phyloP scores from a whole-genome alignment of 2,888 invertebrate species.

The Acleris sparsana region DNA sequence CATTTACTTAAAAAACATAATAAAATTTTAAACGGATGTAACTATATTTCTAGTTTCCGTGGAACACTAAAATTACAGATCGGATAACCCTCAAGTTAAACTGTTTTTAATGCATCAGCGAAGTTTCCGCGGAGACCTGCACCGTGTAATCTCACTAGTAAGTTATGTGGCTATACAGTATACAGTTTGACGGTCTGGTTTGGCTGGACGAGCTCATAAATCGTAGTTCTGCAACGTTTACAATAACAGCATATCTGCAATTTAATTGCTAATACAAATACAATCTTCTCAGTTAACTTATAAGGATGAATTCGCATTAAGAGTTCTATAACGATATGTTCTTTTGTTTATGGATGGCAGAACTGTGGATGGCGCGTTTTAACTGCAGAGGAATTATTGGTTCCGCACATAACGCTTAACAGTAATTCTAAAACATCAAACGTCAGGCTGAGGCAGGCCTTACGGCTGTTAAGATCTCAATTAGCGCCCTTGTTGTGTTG shows the following conservation, averaged over 20 bases:
- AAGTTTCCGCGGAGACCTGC: not conserved
- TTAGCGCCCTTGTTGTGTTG: not conserved
- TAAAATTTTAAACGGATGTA: no score
- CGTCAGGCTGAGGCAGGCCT: not conserved
- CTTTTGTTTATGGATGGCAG: no score
- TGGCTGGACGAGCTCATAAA: conserved; percentile 10
- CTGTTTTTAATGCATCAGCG: not conserved
- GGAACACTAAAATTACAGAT: no score
- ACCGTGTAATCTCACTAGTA: not conserved
- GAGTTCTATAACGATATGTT: no score
- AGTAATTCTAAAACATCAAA: not conserved
- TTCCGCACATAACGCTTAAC: not conserved
- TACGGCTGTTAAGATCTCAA: not conserved
- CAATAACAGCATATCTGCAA: no score
- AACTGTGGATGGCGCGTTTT: not conserved
- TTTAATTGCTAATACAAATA: no score
- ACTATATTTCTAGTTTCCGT: no score
- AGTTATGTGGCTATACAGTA: not conserved
- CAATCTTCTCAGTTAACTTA: no score
- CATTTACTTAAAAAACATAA: no score
- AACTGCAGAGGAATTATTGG: not conserved
- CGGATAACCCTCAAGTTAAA: not conserved
- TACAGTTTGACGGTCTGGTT: conserved; percentile 13
- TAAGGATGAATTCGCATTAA: no score
- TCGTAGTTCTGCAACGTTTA: not conserved